Evolutionary conservation across 2,888 invertebrate species (phyloP).

Genomic region (Conus canariensis): DNA sequence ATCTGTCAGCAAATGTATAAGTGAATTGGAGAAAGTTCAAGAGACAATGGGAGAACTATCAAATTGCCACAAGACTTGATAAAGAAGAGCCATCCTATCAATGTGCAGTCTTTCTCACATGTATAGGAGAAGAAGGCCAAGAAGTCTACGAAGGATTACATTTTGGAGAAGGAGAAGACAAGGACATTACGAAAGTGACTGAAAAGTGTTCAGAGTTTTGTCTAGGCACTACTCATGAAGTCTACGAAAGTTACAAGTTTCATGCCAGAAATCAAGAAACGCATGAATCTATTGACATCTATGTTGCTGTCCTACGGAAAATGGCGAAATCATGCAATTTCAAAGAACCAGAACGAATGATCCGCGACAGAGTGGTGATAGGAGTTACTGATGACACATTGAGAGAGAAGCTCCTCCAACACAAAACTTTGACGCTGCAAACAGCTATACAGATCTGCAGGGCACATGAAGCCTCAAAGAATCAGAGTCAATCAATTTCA

Average conservation of each 20-base stretch:
- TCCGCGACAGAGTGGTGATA: not conserved
- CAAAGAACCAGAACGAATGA: not conserved
- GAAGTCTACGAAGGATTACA: not conserved
- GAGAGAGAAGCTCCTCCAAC: not conserved
- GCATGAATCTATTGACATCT: not conserved
- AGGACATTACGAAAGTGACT: not conserved
- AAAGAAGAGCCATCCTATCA: not conserved
- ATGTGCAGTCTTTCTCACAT: constrained; percentile 7
- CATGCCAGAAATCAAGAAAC: not conserved
- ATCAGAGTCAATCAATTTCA: not conserved
- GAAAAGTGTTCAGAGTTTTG: not conserved
- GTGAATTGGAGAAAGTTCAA: constrained; percentile 7
- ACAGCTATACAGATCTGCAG: not conserved
- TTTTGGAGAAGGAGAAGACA: not conserved
- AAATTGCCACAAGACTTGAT: not conserved
- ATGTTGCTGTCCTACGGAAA: not conserved
- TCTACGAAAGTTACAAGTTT: not conserved
- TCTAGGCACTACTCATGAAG: not conserved
- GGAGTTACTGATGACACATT: not conserved
- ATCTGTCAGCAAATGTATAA: not conserved
- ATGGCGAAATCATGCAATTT: constrained; percentile 15
- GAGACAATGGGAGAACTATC: constrained; percentile 1
- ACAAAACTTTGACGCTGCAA: not conserved
- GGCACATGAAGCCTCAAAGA: not conserved
- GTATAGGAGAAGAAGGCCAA: not conserved